These are phyloP conservation scores for Leptobrachium leishanense DNA, from an alignment of 2,113 vertebrate species.

Conservation along the genomic window DNA sequence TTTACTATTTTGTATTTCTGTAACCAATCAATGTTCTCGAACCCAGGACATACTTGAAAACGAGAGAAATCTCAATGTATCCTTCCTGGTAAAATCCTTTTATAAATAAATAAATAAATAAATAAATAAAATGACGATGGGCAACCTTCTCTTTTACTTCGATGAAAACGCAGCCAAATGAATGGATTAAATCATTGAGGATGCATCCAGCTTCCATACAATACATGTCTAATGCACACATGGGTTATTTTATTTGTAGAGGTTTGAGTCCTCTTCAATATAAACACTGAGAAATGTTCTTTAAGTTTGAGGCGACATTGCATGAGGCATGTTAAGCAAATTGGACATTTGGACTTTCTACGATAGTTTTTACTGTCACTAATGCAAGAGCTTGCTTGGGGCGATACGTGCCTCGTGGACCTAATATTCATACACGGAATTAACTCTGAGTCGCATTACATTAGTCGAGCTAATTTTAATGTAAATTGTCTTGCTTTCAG, in stretches of 20 bases:
- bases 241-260: background rate
- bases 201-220: too few relatives aligned
- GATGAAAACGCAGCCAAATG: too few relatives aligned
- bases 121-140: too few relatives aligned
- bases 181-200: too few relatives aligned
- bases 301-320: constrained; percentile 28
- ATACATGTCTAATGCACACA: too few relatives aligned
- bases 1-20: too few relatives aligned
- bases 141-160: too few relatives aligned
- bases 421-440: constrained; percentile 44
- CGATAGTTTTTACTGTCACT: constrained; percentile 38
- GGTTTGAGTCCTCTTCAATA: background rate
- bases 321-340: constrained; percentile 18
- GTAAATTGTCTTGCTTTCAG: constrained; percentile 27
- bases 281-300: constrained; percentile 10
- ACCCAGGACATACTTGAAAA: too few relatives aligned
- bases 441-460: constrained; percentile 44
- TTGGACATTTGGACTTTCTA: constrained; percentile 38
- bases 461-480: constrained; percentile 46
- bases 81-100: too few relatives aligned
- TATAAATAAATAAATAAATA: too few relatives aligned
- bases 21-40: too few relatives aligned
- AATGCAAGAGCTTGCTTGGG: constrained; percentile 32
- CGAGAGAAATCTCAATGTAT: too few relatives aligned
- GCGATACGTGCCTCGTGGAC: constrained; percentile 28